phyloP scores from a whole-genome alignment of 1,140 invertebrate species.

The Brachionus sp. region DNA sequence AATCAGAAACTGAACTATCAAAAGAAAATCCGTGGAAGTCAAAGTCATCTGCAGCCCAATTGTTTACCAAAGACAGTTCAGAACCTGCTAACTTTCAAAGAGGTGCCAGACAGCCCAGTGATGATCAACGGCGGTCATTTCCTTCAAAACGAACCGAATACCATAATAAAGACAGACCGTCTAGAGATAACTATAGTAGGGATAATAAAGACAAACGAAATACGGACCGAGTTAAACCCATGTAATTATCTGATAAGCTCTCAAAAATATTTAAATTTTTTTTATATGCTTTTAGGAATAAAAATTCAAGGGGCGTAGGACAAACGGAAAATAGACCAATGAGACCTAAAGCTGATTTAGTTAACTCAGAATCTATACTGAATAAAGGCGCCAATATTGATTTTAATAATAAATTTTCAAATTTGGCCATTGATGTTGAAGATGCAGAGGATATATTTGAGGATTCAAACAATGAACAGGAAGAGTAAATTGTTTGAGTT shows the following conservation, averaged over 20 bases:
- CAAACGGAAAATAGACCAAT: not conserved
- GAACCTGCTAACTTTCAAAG: not conserved
- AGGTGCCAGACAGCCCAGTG: not conserved
- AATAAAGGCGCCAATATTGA: not conserved
- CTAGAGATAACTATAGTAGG: not conserved
- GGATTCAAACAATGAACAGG: not conserved
- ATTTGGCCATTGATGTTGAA: constrained; percentile 2
- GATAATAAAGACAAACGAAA: constrained; percentile 27
- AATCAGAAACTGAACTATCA: not conserved
- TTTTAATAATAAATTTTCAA: constrained; percentile 20
- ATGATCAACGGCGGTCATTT: constrained; percentile 3
- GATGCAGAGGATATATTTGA: not conserved
- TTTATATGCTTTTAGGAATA: not conserved
- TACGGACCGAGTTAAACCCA: not conserved
- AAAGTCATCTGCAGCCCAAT: not conserved
- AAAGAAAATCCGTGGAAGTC: constrained; percentile 1
- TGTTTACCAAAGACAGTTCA: not conserved
- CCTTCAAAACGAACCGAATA: not conserved
- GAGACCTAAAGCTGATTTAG: not conserved
- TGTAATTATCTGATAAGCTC: not conserved
- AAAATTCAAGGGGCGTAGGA: not conserved
- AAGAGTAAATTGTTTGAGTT: not conserved
- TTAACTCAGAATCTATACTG: not conserved
- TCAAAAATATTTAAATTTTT: not conserved
- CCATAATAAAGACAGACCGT: not conserved